Evolutionary conservation across 2,888 invertebrate species (phyloP).

Genomic region (Eupithecia exiguata): DNA sequence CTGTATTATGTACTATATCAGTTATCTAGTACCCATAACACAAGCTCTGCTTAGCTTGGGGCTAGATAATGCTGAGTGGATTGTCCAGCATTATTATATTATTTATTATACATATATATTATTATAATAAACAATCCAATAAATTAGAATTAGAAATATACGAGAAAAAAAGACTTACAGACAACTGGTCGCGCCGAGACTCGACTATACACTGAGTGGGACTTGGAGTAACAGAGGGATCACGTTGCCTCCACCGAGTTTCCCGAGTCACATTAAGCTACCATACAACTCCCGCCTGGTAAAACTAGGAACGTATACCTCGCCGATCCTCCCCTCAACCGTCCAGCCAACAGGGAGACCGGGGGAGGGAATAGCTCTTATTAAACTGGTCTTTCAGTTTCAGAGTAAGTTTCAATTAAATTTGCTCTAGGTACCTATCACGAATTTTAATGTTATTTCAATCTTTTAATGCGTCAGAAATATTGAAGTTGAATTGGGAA

Average conservation of each 20-base stretch:
- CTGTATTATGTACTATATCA: too few species aligned
- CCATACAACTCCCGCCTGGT: background rate
- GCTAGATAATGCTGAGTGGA: too few species aligned
- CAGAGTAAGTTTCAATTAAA: background rate
- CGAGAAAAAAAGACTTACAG: conserved; percentile 16
- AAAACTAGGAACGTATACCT: background rate
- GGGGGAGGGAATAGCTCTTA: conserved; percentile 19
- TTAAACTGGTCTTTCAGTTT: conserved; percentile 13
- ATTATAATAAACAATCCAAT: too few species aligned
- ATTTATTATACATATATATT: too few species aligned
- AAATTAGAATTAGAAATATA: background rate
- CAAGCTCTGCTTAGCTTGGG: too few species aligned
- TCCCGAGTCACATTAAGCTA: background rate
- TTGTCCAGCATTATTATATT: too few species aligned
- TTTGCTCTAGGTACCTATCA: background rate
- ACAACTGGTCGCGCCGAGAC: conserved; percentile 22
- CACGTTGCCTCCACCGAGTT: background rate
- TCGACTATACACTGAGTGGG: conserved; percentile 19
- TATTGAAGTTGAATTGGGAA: background rate
- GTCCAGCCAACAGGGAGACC: background rate
- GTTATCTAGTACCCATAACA: too few species aligned
- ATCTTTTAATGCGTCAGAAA: background rate
- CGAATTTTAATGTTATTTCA: background rate
- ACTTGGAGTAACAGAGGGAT: background rate
- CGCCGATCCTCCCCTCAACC: background rate